phyloP scores from a whole-genome alignment of 2,888 invertebrate species.

The Chrysina gloriosa region DNA sequence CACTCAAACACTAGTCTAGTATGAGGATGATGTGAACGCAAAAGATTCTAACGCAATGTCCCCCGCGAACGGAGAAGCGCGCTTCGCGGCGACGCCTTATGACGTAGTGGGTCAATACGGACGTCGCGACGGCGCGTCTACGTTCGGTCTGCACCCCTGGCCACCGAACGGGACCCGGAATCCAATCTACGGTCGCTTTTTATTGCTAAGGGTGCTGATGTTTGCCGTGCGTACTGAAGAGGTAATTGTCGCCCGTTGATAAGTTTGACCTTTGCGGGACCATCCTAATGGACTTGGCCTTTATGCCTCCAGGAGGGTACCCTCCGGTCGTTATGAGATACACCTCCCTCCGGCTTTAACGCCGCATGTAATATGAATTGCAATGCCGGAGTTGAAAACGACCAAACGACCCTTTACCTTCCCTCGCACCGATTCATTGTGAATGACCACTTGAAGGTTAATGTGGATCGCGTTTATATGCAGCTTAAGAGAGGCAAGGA shows the following conservation, averaged over 20 bases:
- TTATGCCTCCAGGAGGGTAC: conserved; percentile 9
- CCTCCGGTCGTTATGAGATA: not conserved
- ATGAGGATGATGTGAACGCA: conserved; percentile 30
- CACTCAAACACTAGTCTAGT: conserved; percentile 33
- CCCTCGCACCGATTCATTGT: too few species aligned
- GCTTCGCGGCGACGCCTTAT: conserved; percentile 63
- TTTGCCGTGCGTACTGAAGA: conserved; percentile 3
- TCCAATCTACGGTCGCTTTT: conserved; percentile 6
- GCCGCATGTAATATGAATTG: too few species aligned
- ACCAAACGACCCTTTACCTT: too few species aligned
- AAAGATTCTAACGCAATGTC: conserved; percentile 40
- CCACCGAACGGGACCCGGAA: conserved; percentile 10
- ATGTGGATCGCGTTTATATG: too few species aligned
- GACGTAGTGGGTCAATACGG: conserved; percentile 65
- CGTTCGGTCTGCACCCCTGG: conserved; percentile 35
- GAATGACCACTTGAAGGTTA: too few species aligned
- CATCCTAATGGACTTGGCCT: conserved; percentile 29
- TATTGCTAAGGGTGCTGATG: conserved; percentile 13
- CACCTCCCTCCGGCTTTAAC: too few species aligned
- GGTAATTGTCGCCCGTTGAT: conserved; percentile 17
- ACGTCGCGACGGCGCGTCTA: conserved; percentile 65
- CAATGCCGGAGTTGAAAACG: not conserved
- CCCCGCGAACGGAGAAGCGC: conserved; percentile 25
- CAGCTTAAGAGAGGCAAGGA: too few species aligned
- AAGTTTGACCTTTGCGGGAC: conserved; percentile 21